Evolutionary conservation across 2,113 vertebrate genomes (phyloP).

Genomic region (Ageneiosus marmoratus): DNA sequence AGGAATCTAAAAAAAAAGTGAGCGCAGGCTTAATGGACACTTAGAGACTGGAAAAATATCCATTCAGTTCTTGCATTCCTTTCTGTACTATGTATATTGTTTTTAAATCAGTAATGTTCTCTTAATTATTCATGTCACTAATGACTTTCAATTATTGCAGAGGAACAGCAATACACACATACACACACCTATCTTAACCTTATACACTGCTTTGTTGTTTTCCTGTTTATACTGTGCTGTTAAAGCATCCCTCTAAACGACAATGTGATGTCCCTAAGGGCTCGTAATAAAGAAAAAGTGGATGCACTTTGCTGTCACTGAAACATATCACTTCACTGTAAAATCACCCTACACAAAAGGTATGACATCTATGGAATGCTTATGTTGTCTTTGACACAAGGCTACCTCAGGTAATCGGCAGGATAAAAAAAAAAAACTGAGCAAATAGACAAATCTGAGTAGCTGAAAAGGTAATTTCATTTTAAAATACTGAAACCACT

Average conservation of each 20-base stretch:
- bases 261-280: conserved; percentile 51
- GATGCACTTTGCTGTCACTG: conserved; percentile 27
- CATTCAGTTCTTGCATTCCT: not conserved
- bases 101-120: not conserved
- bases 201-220: conserved; percentile 55
- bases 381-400: not conserved
- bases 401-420: conserved; percentile 4
- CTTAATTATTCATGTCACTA: not conserved
- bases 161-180: not conserved
- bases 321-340: conserved; percentile 37
- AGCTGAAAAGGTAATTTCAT: not conserved
- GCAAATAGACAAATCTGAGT: not conserved
- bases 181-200: not conserved
- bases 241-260: conserved; percentile 63
- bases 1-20: not conserved
- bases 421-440: not conserved
- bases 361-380: conserved; percentile 6
- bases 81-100: not conserved
- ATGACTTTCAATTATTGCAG: not conserved
- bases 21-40: not conserved
- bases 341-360: conserved; percentile 12
- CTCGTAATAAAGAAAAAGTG: conserved; percentile 59
- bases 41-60: not conserved
- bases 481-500: conserved; percentile 20
- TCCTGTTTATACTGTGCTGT: conserved; percentile 59